Conservation (phyloP, 2,797 vertebrate genomes). For the Buphagus erythrorhynchus region DNA sequence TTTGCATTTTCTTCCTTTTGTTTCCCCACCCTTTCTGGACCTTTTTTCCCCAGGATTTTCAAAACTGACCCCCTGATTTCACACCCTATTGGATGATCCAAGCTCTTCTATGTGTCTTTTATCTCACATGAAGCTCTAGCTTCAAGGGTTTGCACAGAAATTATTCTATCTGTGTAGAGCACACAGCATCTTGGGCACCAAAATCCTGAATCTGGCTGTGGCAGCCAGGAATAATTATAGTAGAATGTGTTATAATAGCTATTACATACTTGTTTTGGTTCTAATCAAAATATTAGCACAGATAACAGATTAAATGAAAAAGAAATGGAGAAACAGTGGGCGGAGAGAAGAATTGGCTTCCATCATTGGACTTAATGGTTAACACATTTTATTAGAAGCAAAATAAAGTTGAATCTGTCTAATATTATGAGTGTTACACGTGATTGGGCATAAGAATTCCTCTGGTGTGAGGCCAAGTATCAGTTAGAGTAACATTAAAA, state of each 20-base stretch:
- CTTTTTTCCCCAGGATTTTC: not conserved
- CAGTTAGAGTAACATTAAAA: not conserved
- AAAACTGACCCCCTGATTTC: not conserved
- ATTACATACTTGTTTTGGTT: not conserved
- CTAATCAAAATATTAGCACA: not conserved
- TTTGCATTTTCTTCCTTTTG: not conserved
- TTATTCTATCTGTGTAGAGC: not conserved
- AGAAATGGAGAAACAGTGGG: not conserved
- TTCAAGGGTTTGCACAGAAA: not conserved
- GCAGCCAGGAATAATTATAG: not conserved
- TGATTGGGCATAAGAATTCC: not conserved
- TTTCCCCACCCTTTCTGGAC: rapidly evolving
- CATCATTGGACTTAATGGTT: not conserved
- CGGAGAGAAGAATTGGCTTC: not conserved
- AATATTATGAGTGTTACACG: not conserved
- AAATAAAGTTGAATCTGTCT: not conserved
- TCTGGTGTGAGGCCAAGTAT: not conserved
- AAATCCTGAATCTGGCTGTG: not conserved
- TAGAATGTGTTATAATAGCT: not conserved
- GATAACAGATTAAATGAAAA: not conserved
- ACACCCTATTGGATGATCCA: rapidly evolving
- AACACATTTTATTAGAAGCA: not conserved
- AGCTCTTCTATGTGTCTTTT: not conserved
- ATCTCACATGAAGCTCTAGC: not conserved
- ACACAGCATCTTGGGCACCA: not conserved